A percentile compares a stretch with the other conserved stretches of the same genome.
phyloP scores from a whole-genome alignment of 2,888 invertebrate species.

The Zygaena filipendulae region DNA sequence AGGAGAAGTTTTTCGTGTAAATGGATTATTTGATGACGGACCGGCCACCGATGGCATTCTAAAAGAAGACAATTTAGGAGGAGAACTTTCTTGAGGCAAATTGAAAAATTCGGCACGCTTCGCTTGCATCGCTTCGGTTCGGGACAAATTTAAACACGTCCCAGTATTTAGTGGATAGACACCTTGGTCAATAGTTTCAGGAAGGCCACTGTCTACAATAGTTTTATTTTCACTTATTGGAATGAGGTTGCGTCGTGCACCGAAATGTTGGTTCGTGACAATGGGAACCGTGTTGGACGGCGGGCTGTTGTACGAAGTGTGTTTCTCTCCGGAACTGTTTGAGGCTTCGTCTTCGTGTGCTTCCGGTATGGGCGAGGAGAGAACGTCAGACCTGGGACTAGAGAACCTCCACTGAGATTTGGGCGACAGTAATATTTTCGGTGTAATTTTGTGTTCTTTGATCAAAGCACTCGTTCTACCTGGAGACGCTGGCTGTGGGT shows the following conservation, averaged over 20 bases:
- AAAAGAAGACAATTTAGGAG: conserved; percentile 50
- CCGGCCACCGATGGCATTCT: conserved; percentile 31
- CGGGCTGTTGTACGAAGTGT: conserved; percentile 33
- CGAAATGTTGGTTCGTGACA: conserved; percentile 57
- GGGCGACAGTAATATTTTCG: conserved; percentile 75
- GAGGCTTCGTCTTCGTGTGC: conserved; percentile 83
- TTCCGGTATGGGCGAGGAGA: conserved; percentile 88
- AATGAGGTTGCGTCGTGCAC: conserved; percentile 54
- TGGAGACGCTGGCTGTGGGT: conserved; percentile 60
- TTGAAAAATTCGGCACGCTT: conserved; percentile 71
- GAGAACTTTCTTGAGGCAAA: conserved; percentile 41
- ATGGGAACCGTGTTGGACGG: conserved; percentile 57
- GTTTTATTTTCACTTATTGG: conserved; percentile 44
- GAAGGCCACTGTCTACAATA: conserved; percentile 34
- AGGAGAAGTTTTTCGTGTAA: conserved; percentile 34
- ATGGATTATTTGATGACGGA: too few species aligned
- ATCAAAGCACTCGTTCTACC: conserved; percentile 60
- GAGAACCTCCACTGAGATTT: conserved; percentile 79
- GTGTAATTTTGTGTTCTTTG: conserved; percentile 64
- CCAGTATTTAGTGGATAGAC: conserved; percentile 58
- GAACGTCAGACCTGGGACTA: conserved; percentile 82
- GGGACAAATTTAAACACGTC: conserved; percentile 33
- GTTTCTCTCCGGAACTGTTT: conserved; percentile 69
- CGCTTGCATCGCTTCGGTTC: conserved; percentile 68
- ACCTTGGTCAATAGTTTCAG: conserved; percentile 41